phyloP scores from a whole-genome alignment of 2,113 vertebrate species.

The Callospermophilus lateralis region DNA sequence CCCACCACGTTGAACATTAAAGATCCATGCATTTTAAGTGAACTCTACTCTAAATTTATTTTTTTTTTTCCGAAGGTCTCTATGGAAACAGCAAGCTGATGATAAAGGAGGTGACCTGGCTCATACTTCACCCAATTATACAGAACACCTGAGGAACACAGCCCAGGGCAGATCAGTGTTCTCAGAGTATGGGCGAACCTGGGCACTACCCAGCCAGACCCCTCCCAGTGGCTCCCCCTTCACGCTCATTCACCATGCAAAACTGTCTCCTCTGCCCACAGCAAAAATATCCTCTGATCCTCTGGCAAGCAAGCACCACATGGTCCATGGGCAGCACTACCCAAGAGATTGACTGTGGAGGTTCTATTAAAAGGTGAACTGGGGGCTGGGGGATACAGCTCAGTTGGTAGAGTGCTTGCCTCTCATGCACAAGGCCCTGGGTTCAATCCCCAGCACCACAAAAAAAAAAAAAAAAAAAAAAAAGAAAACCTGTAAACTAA shows the following conservation, averaged over 20 bases:
- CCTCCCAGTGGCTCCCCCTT: neutral
- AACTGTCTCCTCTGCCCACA: neutral
- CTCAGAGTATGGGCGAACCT: neutral
- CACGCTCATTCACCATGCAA: fast-evolving
- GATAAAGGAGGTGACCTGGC: neutral
- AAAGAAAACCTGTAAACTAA: neutral
- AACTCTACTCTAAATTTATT: neutral
- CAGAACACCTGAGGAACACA: neutral
- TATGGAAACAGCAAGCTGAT: neutral
- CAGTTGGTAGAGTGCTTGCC: too few species aligned
- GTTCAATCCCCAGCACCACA: neutral
- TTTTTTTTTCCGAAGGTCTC: neutral
- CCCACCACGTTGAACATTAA: neutral
- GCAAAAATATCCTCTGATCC: neutral
- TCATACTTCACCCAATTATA: too few species aligned
- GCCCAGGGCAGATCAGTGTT: neutral
- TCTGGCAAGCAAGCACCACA: neutral
- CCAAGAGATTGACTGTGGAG: neutral
- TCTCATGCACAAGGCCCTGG: too few species aligned
- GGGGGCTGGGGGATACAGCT: too few species aligned
- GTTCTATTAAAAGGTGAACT: neutral
- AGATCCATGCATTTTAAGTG: neutral
- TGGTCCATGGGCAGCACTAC: fast-evolving
- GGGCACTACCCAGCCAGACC: neutral
- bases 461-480: too few species aligned